Percentiles rank a stretch among this genome's conserved stretches.
These are phyloP conservation scores for Sternarchorhynchus goeldii DNA, from an alignment of 2,797 vertebrate genomes.

Conservation along the genomic window DNA sequence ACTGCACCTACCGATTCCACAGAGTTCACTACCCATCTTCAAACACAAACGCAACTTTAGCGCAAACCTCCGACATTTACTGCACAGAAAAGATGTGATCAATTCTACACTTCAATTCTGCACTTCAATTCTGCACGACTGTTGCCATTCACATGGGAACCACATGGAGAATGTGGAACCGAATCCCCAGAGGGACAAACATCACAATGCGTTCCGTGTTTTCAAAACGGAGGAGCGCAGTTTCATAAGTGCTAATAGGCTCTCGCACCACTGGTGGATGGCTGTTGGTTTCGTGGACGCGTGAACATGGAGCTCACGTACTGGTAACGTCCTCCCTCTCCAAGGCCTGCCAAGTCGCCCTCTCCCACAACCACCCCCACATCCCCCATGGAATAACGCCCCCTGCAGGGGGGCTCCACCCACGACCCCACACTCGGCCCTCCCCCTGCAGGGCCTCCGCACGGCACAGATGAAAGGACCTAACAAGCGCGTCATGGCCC, in stretches of 20 bases:
- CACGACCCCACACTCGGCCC: constrained; percentile 13
- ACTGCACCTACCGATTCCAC: not conserved
- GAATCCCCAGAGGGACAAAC: not conserved
- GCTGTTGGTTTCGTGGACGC: too few species aligned
- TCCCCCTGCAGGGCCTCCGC: constrained; percentile 22
- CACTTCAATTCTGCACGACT: too few species aligned
- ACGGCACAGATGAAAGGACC: not conserved
- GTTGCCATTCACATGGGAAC: too few species aligned
- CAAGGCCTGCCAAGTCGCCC: constrained; percentile 16
- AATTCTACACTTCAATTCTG: too few species aligned
- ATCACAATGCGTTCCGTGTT: too few species aligned
- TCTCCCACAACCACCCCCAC: constrained; percentile 23
- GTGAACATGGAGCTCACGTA: too few species aligned
- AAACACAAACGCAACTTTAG: not conserved
- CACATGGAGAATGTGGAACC: too few species aligned
- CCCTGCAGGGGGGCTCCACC: not conserved
- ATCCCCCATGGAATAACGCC: constrained; percentile 8
- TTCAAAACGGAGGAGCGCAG: too few species aligned
- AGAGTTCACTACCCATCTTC: not conserved
- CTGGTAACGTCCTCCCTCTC: not conserved
- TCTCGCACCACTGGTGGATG: too few species aligned
- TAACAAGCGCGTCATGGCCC: not conserved
- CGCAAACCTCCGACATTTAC: not conserved
- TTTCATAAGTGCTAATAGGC: too few species aligned
- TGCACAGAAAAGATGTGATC: not conserved